Conservation (phyloP, 2,113 vertebrate genomes). For the Microcebus ravelobensis region DNA sequence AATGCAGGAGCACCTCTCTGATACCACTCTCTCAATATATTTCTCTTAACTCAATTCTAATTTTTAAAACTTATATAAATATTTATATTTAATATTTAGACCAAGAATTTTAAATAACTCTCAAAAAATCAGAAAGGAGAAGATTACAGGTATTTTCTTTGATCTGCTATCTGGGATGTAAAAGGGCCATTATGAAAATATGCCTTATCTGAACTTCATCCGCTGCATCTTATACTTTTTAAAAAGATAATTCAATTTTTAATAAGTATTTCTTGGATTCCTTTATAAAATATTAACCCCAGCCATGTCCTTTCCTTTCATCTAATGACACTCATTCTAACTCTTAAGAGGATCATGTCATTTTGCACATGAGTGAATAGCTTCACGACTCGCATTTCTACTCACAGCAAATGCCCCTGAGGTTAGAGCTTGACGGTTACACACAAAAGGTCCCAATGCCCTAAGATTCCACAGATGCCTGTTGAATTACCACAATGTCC, state of each 20-base stretch:
- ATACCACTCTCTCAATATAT: not conserved
- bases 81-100: not conserved
- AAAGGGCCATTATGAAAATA: not conserved
- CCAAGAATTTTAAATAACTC: not conserved
- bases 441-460: conserved; percentile 79
- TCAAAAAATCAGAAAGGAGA: not conserved
- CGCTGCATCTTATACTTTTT: not conserved
- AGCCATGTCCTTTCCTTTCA: conserved; percentile 18
- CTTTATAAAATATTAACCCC: conserved; percentile 48
- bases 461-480: conserved; percentile 83
- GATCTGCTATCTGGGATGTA: not conserved
- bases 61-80: not conserved
- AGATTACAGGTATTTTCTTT: not conserved
- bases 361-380: conserved; percentile 68
- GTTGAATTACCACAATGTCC: conserved; percentile 78
- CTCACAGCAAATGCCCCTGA: conserved; percentile 51
- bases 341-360: conserved; percentile 52
- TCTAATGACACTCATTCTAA: conserved; percentile 47
- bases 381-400: conserved; percentile 50
- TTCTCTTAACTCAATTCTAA: conserved; percentile 7
- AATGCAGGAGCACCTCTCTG: not conserved
- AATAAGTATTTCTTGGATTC: conserved; percentile 36
- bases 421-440: conserved; percentile 61
- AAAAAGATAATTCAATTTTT: conserved; percentile 43
- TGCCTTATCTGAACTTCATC: conserved; percentile 2